Percentiles rank a stretch among this genome's conserved stretches.
Conservation (phyloP, 2,797 vertebrate genomes). For the Chaetodon trifasciatus region DNA sequence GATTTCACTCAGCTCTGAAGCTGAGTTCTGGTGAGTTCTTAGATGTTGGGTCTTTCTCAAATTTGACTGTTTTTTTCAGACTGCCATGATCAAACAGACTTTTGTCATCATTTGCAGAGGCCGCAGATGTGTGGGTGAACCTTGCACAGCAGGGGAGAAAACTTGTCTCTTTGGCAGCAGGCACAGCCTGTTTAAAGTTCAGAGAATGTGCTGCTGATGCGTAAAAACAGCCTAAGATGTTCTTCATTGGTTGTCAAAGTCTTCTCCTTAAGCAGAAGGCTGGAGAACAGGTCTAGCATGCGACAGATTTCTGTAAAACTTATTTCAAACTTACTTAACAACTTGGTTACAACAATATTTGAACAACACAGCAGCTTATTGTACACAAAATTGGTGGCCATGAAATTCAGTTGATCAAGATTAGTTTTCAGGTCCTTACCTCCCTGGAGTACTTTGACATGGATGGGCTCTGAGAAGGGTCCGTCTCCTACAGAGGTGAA, state of each 20-base stretch:
- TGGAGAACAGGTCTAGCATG: conserved; percentile 11
- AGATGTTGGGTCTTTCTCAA: conserved; percentile 10
- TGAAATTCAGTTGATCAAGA: neutral
- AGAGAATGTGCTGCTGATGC: conserved; percentile 37
- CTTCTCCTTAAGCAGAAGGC: neutral
- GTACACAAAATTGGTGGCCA: fast-evolving
- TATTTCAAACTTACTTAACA: neutral
- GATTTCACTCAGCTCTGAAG: neutral
- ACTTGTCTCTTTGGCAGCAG: conserved; percentile 31
- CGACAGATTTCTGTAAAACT: neutral
- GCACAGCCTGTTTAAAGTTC: conserved; percentile 32
- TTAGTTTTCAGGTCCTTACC: conserved; percentile 83
- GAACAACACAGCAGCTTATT: neutral
- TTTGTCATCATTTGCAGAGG: conserved; percentile 49
- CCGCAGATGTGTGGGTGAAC: conserved; percentile 39
- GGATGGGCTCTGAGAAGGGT: conserved; percentile 96
- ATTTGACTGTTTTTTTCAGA: conserved; percentile 8
- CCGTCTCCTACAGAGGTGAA: conserved; percentile 98
- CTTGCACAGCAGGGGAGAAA: conserved; percentile 31
- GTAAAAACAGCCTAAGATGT: conserved; percentile 33
- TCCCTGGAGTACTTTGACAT: conserved; percentile 97
- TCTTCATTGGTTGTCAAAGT: conserved; percentile 19
- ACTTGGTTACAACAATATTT: neutral
- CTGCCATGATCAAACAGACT: conserved; percentile 43
- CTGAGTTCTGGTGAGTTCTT: conserved; percentile 18